These are phyloP conservation scores for Lasioglossum vierecki DNA, from an alignment of 2,888 invertebrate species.

Conservation along the genomic window DNA sequence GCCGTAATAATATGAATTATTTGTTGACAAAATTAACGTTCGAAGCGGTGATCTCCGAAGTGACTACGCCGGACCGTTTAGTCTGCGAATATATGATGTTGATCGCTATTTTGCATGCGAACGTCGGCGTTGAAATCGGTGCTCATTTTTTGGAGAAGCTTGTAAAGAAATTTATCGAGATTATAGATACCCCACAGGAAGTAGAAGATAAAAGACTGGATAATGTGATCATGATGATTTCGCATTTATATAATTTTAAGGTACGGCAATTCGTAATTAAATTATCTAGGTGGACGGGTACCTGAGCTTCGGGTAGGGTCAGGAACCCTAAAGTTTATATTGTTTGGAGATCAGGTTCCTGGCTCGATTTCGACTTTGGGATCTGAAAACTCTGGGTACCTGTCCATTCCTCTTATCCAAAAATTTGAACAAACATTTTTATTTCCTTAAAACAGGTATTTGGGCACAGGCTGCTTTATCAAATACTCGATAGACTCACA, in stretches of 20 bases:
- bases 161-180: constrained; percentile 88
- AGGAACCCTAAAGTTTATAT: too few relatives aligned
- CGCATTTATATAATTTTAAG: constrained; percentile 95
- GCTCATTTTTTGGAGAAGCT: constrained; percentile 93
- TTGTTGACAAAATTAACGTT: constrained; percentile 89
- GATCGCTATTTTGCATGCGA: constrained; percentile 93
- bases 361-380: too few relatives aligned
- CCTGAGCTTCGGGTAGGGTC: too few relatives aligned
- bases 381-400: too few relatives aligned
- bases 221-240: constrained; percentile 91
- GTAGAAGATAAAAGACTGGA: constrained; percentile 92
- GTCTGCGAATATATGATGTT: constrained; percentile 94
- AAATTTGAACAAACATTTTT: background rate
- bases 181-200: constrained; percentile 85
- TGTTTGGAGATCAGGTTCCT: too few relatives aligned
- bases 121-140: constrained; percentile 95
- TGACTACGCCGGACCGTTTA: constrained; percentile 89
- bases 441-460: constrained; percentile 87
- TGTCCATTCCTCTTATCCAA: too few relatives aligned
- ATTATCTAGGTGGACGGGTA: background rate
- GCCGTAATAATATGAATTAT: constrained; percentile 93
- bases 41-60: constrained; percentile 88
- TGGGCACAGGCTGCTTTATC: constrained; percentile 91
- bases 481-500: constrained; percentile 89
- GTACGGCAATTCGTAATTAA: constrained; percentile 82